A percentile compares a stretch with the other conserved stretches of the same genome.
Conservation (phyloP, 2,888 invertebrate genomes). For the Apoda limacodes region DNA sequence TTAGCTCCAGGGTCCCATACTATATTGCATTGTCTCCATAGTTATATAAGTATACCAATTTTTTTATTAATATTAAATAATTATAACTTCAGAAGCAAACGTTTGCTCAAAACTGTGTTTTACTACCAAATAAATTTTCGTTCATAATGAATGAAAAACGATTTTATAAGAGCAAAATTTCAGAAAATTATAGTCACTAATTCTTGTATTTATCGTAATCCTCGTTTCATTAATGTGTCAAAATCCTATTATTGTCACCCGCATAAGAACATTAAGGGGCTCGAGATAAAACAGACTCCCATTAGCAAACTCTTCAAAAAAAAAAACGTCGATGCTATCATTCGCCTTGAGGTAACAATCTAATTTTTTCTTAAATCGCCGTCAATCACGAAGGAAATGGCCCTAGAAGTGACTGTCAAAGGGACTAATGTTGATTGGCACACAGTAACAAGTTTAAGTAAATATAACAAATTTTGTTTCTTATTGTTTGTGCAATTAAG, state of each 20-base stretch:
- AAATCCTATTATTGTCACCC: constrained; percentile 65
- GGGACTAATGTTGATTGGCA: constrained; percentile 62
- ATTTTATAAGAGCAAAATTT: too few relatives aligned
- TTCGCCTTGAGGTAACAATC: constrained; percentile 59
- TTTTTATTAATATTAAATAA: too few relatives aligned
- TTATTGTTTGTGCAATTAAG: constrained; percentile 19
- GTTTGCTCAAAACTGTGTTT: too few relatives aligned
- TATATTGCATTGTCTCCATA: too few relatives aligned
- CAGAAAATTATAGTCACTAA: too few relatives aligned
- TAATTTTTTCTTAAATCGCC: constrained; percentile 56
- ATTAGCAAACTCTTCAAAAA: constrained; percentile 50
- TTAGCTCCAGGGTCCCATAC: too few relatives aligned
- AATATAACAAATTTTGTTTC: constrained; percentile 23
- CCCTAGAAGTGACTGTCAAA: constrained; percentile 51
- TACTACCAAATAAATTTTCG: too few relatives aligned
- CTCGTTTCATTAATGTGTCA: constrained; percentile 57
- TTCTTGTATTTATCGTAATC: too few relatives aligned
- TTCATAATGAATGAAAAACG: too few relatives aligned
- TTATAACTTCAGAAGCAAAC: too few relatives aligned
- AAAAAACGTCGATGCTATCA: constrained; percentile 57
- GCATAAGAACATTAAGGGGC: constrained; percentile 62
- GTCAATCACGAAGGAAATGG: constrained; percentile 64
- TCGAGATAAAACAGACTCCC: constrained; percentile 66
- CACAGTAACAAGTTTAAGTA: constrained; percentile 23
- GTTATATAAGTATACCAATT: too few relatives aligned